phyloP scores from a whole-genome alignment of 64 coral and sea anemone genomes.

The Pachyseris speciosa region DNA sequence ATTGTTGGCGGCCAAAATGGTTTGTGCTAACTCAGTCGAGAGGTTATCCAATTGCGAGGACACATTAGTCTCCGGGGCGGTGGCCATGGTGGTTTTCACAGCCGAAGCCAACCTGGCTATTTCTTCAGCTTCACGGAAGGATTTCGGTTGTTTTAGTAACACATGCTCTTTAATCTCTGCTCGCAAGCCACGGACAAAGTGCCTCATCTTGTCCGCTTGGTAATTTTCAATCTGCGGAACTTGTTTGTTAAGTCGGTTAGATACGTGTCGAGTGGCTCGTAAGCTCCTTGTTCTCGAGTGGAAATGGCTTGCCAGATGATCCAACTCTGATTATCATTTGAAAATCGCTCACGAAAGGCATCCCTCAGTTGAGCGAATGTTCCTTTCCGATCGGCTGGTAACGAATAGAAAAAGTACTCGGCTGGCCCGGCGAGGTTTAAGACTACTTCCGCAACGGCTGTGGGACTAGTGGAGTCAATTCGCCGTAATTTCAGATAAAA shows the following conservation, averaged over 20 bases:
- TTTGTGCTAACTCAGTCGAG: too few species aligned
- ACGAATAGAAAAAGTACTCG: slow-evolving; percentile 35
- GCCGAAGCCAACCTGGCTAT: neutral
- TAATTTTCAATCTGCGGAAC: slow-evolving; percentile 13
- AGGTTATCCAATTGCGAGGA: neutral
- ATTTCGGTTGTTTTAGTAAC: neutral
- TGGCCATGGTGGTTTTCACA: neutral
- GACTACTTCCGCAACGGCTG: neutral
- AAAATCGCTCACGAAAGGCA: slow-evolving; percentile 1
- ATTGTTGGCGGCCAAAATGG: too few species aligned
- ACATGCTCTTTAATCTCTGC: neutral
- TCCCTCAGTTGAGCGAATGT: neutral
- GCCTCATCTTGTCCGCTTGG: slow-evolving; percentile 23
- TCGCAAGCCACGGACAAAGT: slow-evolving; percentile 14
- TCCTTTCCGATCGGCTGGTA: neutral
- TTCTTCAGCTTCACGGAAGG: slow-evolving; percentile 11
- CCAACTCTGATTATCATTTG: too few species aligned
- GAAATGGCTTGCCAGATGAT: neutral
- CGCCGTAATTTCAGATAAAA: slow-evolving; percentile 3
- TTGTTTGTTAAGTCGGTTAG: neutral
- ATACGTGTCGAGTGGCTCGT: neutral
- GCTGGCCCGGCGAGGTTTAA: slow-evolving; percentile 24
- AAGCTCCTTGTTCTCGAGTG: neutral
- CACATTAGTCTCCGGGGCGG: neutral
- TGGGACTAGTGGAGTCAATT: neutral